phyloP scores from a whole-genome alignment of 1,140 invertebrate species.

The Pseudoatta argentina region DNA sequence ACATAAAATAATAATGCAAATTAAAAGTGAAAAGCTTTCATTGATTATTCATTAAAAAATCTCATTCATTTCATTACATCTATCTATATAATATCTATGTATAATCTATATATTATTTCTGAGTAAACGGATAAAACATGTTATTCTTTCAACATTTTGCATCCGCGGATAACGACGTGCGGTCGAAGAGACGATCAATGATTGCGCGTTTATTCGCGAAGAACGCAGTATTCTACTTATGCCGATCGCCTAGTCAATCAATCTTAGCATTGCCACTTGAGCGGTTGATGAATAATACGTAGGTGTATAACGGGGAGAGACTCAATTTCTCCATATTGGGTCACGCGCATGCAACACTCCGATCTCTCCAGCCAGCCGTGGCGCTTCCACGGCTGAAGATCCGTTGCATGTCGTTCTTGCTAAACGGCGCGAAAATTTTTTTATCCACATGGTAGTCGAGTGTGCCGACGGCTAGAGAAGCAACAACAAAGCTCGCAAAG shows the following conservation, averaged over 20 bases:
- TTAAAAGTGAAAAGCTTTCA: conserved; percentile 1
- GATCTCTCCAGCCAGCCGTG: conserved; percentile 5
- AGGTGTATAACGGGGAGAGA: conserved; percentile 28
- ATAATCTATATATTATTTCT: background rate
- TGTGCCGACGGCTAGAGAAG: conserved; percentile 28
- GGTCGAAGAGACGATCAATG: conserved; percentile 12
- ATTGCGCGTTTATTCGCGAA: conserved; percentile 25
- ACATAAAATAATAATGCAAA: background rate
- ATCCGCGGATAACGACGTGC: background rate
- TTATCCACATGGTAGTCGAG: background rate
- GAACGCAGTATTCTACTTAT: conserved; percentile 49
- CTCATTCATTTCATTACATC: background rate
- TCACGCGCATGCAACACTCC: conserved; percentile 47
- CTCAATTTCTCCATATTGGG: conserved; percentile 46
- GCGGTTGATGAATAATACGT: conserved; percentile 53
- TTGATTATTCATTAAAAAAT: background rate
- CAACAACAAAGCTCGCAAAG: conserved; percentile 33
- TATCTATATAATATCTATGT: background rate
- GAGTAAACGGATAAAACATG: background rate
- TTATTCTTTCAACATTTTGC: conserved; percentile 4
- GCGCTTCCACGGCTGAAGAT: conserved; percentile 10
- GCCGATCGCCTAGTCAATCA: conserved; percentile 48
- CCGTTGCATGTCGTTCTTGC: conserved; percentile 8
- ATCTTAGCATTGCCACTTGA: conserved; percentile 57
- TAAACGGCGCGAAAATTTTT: conserved; percentile 42